These are phyloP conservation scores for Prunella strophiata DNA, from an alignment of 2,797 vertebrate genomes.

Conservation along the genomic window DNA sequence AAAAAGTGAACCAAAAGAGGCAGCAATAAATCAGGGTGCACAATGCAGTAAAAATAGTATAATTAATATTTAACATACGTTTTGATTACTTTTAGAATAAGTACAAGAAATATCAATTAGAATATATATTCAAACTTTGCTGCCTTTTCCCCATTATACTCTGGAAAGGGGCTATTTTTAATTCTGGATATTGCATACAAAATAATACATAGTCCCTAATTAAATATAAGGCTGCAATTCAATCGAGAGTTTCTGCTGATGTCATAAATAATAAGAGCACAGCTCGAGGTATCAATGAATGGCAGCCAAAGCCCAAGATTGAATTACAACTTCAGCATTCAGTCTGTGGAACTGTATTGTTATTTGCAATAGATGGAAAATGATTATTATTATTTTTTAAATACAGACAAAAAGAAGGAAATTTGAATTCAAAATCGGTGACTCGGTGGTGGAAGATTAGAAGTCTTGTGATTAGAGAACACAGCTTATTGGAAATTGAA, in stretches of 20 bases:
- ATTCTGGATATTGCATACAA: slow-evolving; percentile 82
- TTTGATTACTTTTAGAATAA: slow-evolving; percentile 83
- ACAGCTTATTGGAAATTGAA: slow-evolving; percentile 76
- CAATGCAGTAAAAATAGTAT: slow-evolving; percentile 82
- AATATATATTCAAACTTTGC: slow-evolving; percentile 83
- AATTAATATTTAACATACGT: slow-evolving; percentile 85
- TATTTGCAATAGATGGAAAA: slow-evolving; percentile 85
- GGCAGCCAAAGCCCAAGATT: slow-evolving; percentile 77
- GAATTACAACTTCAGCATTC: slow-evolving; percentile 81
- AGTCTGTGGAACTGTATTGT: slow-evolving; percentile 79
- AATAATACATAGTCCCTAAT: slow-evolving; percentile 83
- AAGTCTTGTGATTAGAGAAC: slow-evolving; percentile 77
- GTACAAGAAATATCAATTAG: slow-evolving; percentile 84
- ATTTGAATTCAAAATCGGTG: slow-evolving; percentile 79
- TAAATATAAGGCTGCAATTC: slow-evolving; percentile 83
- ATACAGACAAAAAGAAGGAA: slow-evolving; percentile 82
- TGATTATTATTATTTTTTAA: slow-evolving; percentile 86
- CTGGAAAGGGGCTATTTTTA: slow-evolving; percentile 81
- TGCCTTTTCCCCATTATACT: slow-evolving; percentile 75
- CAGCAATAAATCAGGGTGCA: slow-evolving; percentile 82
- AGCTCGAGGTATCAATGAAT: slow-evolving; percentile 79
- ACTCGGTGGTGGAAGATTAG: slow-evolving; percentile 77
- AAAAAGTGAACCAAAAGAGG: slow-evolving; percentile 81
- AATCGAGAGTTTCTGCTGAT: slow-evolving; percentile 82
- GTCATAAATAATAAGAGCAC: slow-evolving; percentile 81